These are phyloP conservation scores for Narcine bancroftii DNA, from an alignment of 2,113 vertebrate species.

Conservation along the genomic window DNA sequence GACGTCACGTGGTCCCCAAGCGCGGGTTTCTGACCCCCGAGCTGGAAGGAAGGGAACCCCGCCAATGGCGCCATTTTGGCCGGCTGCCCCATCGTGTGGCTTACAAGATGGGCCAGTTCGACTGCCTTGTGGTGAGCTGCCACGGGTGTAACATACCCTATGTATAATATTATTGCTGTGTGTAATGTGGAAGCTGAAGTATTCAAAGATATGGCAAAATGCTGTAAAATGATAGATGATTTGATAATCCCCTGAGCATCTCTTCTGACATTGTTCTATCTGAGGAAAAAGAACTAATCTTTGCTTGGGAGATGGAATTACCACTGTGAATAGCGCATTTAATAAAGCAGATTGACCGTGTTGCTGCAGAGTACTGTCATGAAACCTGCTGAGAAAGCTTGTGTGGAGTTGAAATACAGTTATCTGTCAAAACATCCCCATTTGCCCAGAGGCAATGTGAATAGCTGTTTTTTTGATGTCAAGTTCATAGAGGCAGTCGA, in stretches of 20 bases:
- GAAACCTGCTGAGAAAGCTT: slow-evolving; percentile 24
- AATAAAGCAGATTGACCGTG: background rate
- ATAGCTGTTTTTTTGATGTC: slow-evolving; percentile 15
- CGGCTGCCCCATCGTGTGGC: too few relatives aligned
- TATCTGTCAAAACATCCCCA: slow-evolving; percentile 36
- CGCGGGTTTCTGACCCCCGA: too few relatives aligned
- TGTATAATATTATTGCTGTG: background rate
- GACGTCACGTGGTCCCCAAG: too few relatives aligned
- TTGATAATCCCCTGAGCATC: slow-evolving; percentile 20
- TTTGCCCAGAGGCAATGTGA: slow-evolving; percentile 31
- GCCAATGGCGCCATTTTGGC: too few relatives aligned
- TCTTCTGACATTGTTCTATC: slow-evolving; percentile 33
- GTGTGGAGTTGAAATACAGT: slow-evolving; percentile 25
- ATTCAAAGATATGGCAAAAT: slow-evolving; percentile 19
- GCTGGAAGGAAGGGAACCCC: too few relatives aligned
- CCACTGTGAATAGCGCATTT: slow-evolving; percentile 19
- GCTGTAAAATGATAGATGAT: slow-evolving; percentile 11
- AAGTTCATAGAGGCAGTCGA: background rate
- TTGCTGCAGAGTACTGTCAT: slow-evolving; percentile 29
- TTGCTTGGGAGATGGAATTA: slow-evolving; percentile 32
- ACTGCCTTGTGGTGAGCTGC: too few relatives aligned
- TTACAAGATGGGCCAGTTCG: too few relatives aligned
- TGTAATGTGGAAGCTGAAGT: background rate
- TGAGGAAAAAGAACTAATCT: slow-evolving; percentile 26
- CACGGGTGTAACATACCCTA: background rate